Evolutionary conservation across 2,888 invertebrate genomes (phyloP).

Genomic region (Craniophora ligustri): DNA sequence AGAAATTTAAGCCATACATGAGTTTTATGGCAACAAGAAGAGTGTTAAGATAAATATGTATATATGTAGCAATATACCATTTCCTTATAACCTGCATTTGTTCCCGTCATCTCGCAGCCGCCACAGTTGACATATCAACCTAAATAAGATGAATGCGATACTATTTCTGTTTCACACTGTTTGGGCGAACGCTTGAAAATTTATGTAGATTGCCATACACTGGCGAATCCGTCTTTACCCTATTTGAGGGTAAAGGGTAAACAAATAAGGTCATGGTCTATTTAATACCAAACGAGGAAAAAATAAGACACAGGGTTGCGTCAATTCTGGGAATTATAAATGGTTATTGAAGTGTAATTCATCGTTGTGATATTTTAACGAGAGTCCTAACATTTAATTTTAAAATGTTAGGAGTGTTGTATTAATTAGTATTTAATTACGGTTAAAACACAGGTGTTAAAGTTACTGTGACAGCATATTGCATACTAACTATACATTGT

Average conservation of each 20-base stretch:
- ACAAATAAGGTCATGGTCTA: background rate
- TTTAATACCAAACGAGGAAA: background rate
- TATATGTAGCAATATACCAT: background rate
- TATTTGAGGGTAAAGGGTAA: background rate
- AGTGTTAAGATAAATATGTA: background rate
- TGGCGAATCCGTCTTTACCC: background rate
- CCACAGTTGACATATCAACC: background rate
- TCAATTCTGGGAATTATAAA: too few relatives aligned
- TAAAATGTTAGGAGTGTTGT: too few relatives aligned
- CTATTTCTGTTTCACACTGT: background rate
- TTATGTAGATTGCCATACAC: slow-evolving; percentile 9
- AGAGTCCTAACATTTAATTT: too few relatives aligned
- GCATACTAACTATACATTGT: too few relatives aligned
- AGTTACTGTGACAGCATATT: too few relatives aligned
- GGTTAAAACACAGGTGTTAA: too few relatives aligned
- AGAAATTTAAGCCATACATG: too few relatives aligned
- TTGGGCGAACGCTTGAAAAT: background rate
- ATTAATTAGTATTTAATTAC: too few relatives aligned
- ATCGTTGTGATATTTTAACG: too few relatives aligned
- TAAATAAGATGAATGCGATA: slow-evolving; percentile 6
- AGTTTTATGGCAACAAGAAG: too few relatives aligned
- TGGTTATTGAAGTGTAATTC: too few relatives aligned
- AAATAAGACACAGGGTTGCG: too few relatives aligned
- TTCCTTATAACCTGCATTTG: slow-evolving; percentile 1
- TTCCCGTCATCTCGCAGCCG: background rate